A percentile compares a stretch with the other conserved stretches of the same genome.
phyloP scores from a whole-genome alignment of 2,888 invertebrate species.

The Acheta domesticus region DNA sequence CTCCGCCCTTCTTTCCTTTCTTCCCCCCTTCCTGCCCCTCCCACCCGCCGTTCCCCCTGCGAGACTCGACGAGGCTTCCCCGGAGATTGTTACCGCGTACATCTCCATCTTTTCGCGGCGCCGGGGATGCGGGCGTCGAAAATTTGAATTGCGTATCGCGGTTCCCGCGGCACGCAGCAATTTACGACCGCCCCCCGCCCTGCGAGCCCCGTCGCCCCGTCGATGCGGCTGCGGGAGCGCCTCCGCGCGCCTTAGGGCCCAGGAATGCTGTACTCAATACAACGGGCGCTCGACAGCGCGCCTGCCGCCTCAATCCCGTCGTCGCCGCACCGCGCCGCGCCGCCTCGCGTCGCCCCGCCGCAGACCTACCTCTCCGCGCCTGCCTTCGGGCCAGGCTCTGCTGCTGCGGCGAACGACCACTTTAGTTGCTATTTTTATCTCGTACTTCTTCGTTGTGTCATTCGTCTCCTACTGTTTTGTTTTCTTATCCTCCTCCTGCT shows the following conservation, averaged over 20 bases:
- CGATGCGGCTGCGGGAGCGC: not conserved
- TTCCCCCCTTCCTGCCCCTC: not conserved
- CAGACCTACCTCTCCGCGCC: too few relatives aligned
- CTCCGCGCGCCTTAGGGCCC: not conserved
- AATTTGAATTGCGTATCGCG: conserved; percentile 18
- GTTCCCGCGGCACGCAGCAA: conserved; percentile 18
- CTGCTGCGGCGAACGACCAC: too few relatives aligned
- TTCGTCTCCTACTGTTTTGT: too few relatives aligned
- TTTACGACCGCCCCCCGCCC: not conserved
- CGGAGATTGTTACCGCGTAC: not conserved
- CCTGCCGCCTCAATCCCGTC: too few relatives aligned
- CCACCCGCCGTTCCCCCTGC: not conserved
- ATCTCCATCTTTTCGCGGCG: not conserved
- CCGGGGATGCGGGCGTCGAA: not conserved
- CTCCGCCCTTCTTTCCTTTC: not conserved
- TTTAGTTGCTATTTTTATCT: too few relatives aligned
- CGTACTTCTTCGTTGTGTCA: too few relatives aligned
- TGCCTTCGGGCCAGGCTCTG: too few relatives aligned
- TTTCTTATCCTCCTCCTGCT: too few relatives aligned
- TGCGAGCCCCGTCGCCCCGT: too few relatives aligned
- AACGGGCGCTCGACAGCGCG: not conserved
- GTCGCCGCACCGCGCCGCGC: too few relatives aligned
- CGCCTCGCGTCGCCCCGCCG: too few relatives aligned
- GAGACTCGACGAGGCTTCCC: not conserved
- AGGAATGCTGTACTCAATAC: conserved; percentile 9